Conservation (phyloP, 2,113 vertebrate species). For the Rafetus swinhoei region DNA sequence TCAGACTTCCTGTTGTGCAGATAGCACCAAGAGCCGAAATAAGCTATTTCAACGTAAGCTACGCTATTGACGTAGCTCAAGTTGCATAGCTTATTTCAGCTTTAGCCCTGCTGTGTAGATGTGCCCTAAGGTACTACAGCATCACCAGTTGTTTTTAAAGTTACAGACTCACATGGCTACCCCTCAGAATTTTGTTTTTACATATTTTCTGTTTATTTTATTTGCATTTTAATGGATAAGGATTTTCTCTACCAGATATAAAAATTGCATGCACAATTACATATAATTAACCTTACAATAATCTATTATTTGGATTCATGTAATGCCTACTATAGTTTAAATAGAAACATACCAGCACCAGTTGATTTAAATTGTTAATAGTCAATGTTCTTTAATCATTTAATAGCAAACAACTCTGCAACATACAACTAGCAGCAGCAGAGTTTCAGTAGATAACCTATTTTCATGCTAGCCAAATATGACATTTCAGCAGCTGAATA, state of each 20-base stretch:
- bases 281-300: neutral
- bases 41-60: too few species aligned
- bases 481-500: constrained; percentile 1
- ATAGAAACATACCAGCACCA: constrained; percentile 28
- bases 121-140: too few species aligned
- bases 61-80: too few species aligned
- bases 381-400: neutral
- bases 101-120: too few species aligned
- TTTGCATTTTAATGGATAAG: neutral
- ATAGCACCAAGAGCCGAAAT: too few species aligned
- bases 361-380: neutral
- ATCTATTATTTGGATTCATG: neutral
- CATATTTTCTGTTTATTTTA: neutral
- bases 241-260: neutral
- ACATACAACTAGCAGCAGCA: neutral
- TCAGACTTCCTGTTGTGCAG: too few species aligned
- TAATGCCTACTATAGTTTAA: neutral
- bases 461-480: neutral
- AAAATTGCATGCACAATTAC: neutral
- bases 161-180: too few species aligned
- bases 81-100: too few species aligned
- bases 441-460: neutral
- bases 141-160: too few species aligned
- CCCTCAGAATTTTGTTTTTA: too few species aligned
- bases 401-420: constrained; percentile 5